Base-by-base conservation (phyloP, 2,888 invertebrate genomes). In the Lithosia quadra region DNA sequence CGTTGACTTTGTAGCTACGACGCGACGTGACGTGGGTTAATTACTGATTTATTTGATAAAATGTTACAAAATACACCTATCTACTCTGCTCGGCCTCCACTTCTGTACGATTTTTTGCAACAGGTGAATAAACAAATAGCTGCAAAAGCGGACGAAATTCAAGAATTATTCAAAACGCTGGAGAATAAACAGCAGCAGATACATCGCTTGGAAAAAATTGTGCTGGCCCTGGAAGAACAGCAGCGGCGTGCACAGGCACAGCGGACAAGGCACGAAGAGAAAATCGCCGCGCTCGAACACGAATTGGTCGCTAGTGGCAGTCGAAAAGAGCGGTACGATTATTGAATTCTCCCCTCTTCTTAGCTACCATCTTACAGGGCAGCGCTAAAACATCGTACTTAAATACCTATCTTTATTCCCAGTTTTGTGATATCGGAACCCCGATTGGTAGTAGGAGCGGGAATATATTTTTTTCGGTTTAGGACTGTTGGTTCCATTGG, bases 131-230 rank as follows among this genome's bases (percentile, higher is more conserved):
- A 94, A 76, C 94, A 95, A 84, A 94, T 95, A 74, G 91, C 92
- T 8, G 90, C 94, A 5, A 95, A 95, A 78, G 92, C 95, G 0
- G 94, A 95, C 28, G 95, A 95, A 77, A 94, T 96, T 24, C 93
- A 95, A 72, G 93, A 95, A 76, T 79, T 96, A 58, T 95, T 95
- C 66, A 78, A 91, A 0, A 94, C 95, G 0, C 82, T 96, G 43
- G 95, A 96, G 76, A 92, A 89, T 74, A 96, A 96, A 75, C 95
- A 96, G 82, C 92, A 93, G 79, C 96, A 96, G 81, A 93, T 96
- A 49, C 94, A 95, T 79, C 91, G 95, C 65, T 80, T 96, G 67
- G 96, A 96, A 79, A 95, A 95, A 83, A 92, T 95, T 53, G 95
- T 96, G 64, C 85, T 95, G 63, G 94, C 95, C 57, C 85, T 96